These are phyloP conservation scores for Neogobius melanostomus DNA, from an alignment of 2,113 vertebrate species.

Conservation along the genomic window DNA sequence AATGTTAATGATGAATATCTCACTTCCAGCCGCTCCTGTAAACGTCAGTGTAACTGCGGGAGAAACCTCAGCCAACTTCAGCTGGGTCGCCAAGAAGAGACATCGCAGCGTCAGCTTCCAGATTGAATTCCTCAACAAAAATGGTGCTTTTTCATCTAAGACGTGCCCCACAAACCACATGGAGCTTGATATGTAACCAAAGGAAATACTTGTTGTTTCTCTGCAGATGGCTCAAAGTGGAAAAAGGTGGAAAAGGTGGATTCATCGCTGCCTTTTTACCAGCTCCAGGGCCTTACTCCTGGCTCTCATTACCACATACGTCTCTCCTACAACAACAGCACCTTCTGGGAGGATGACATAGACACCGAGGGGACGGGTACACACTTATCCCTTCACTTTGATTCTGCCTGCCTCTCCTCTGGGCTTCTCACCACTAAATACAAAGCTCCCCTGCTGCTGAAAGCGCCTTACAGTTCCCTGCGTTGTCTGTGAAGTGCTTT, in stretches of 20 bases:
- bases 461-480: conserved; percentile 32
- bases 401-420: conserved; percentile 38
- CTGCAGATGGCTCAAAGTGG: conserved; percentile 53
- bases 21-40: conserved; percentile 63
- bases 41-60: conserved; percentile 74
- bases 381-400: conserved; percentile 45
- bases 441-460: conserved; percentile 38
- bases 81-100: conserved; percentile 80
- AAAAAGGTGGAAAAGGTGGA: conserved; percentile 64
- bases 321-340: conserved; percentile 60
- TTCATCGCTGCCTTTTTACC: conserved; percentile 78
- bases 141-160: conserved; percentile 40
- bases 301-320: conserved; percentile 74
- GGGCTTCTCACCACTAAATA: conserved; percentile 55
- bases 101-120: conserved; percentile 79
- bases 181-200: neutral
- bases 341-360: conserved; percentile 63
- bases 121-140: conserved; percentile 76
- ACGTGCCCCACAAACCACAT: neutral
- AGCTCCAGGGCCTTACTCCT: conserved; percentile 75
- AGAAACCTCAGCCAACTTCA: conserved; percentile 79
- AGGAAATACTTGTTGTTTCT: conserved; percentile 12
- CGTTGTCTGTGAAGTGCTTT: conserved; percentile 53
- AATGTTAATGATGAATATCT: neutral
- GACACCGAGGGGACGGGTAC: conserved; percentile 76